phyloP scores from a whole-genome alignment of 2,113 vertebrate genomes.

The Phylloscopus whistleri region DNA sequence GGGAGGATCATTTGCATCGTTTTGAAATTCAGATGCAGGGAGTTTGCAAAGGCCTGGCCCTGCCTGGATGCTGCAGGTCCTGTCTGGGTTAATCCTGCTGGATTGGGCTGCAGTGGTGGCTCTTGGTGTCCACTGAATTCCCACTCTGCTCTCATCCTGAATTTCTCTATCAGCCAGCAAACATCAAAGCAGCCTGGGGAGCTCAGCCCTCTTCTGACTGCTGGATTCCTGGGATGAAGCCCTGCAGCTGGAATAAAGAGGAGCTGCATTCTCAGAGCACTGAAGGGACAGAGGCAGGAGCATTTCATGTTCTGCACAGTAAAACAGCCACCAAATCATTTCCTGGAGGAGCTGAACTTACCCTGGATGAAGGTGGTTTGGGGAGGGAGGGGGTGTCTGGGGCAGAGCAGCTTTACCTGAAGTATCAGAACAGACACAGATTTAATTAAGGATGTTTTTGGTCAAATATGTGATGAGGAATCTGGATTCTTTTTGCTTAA shows the following conservation, averaged over 20 bases:
- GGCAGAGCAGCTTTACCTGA: not conserved
- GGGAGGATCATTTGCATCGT: not conserved
- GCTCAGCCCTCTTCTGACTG: not conserved
- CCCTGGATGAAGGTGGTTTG: not conserved
- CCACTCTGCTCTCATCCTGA: not conserved
- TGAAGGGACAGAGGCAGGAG: constrained; percentile 41
- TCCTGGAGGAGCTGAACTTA: not conserved
- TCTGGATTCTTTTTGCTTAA: not conserved
- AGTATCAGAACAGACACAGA: fast-evolving
- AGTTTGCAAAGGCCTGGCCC: not conserved
- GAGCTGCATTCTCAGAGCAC: constrained; percentile 20
- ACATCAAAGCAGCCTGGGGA: not conserved
- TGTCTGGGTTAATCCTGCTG: fast-evolving
- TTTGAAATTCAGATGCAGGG: not conserved
- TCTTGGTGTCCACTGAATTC: not conserved
- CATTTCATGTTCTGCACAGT: not conserved
- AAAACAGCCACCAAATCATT: not conserved
- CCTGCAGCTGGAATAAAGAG: constrained; percentile 56
- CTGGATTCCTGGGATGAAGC: not conserved
- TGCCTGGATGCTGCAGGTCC: not conserved
- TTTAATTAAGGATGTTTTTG: not conserved
- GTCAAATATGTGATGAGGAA: not conserved
- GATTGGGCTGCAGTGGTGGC: not conserved
- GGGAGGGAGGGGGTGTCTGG: not conserved
- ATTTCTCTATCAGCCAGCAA: not conserved